phyloP scores from a whole-genome alignment of 2,888 invertebrate genomes.

The Eustalomyia histrio region DNA sequence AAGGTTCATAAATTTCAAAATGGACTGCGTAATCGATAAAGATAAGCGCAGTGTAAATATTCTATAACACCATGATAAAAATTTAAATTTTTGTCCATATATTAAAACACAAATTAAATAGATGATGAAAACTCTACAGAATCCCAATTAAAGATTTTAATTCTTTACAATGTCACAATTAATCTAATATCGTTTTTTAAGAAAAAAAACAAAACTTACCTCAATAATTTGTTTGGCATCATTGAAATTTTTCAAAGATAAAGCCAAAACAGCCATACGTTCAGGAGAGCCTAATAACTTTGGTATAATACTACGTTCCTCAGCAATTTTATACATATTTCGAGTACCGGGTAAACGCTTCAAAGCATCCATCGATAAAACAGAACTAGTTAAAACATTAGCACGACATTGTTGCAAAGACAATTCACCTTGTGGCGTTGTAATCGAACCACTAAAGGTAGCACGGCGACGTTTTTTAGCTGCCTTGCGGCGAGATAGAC shows the following conservation, averaged over 20 bases:
- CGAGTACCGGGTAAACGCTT: conserved; percentile 15
- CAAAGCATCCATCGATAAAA: conserved; percentile 17
- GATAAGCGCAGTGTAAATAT: too few relatives aligned
- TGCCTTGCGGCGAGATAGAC: conserved; percentile 73
- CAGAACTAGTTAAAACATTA: conserved; percentile 55
- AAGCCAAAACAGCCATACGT: conserved; percentile 87
- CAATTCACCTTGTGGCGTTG: conserved; percentile 5
- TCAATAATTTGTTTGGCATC: conserved; percentile 89
- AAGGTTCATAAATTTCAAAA: too few relatives aligned
- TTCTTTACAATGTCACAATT: too few relatives aligned
- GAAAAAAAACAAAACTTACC: conserved; percentile 80
- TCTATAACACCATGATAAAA: too few relatives aligned
- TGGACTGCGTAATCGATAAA: too few relatives aligned
- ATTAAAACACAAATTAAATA: too few relatives aligned
- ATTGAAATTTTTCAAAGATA: conserved; percentile 86
- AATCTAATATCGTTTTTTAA: too few relatives aligned
- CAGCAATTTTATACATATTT: conserved; percentile 9
- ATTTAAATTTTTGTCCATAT: too few relatives aligned
- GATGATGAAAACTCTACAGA: too few relatives aligned
- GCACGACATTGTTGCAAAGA: conserved; percentile 40
- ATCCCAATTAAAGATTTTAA: too few relatives aligned
- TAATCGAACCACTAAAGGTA: conserved; percentile 72
- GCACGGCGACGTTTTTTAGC: conserved; percentile 73
- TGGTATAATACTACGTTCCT: conserved; percentile 75
- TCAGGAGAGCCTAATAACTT: conserved; percentile 88